phyloP scores from a whole-genome alignment of 1,140 invertebrate species.

The Bombus superbus region DNA sequence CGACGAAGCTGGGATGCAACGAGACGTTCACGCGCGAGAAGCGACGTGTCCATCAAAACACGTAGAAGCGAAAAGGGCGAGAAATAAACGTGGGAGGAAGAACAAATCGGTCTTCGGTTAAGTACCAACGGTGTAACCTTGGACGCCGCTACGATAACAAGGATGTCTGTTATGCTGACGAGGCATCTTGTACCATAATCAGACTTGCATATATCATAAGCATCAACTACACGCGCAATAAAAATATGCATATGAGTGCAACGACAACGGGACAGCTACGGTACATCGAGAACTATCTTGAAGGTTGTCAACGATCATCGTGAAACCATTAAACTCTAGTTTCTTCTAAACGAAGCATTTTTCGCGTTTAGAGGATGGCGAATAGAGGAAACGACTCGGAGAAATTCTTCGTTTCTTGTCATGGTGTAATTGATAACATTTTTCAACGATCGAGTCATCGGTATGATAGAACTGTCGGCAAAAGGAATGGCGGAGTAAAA shows the following conservation, averaged over 20 bases:
- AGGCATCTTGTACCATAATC: slow-evolving; percentile 67
- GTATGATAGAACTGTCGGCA: not conserved
- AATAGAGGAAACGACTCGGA: not conserved
- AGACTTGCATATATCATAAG: slow-evolving; percentile 51
- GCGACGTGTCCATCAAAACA: not conserved
- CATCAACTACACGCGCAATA: slow-evolving; percentile 55
- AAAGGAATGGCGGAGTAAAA: not conserved
- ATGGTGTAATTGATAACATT: not conserved
- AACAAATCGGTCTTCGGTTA: slow-evolving; percentile 36
- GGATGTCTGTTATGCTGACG: slow-evolving; percentile 77
- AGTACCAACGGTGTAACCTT: slow-evolving; percentile 65
- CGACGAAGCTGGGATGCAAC: too few relatives aligned
- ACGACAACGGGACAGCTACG: slow-evolving; percentile 1
- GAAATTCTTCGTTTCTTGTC: not conserved
- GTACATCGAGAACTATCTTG: not conserved
- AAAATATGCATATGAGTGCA: slow-evolving; percentile 49
- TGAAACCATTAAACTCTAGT: not conserved
- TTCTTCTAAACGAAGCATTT: too few relatives aligned
- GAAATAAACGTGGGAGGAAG: slow-evolving; percentile 23
- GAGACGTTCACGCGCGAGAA: not conserved
- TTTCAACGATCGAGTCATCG: not conserved
- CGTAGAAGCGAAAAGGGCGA: not conserved
- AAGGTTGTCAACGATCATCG: not conserved
- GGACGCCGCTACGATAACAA: slow-evolving; percentile 72
- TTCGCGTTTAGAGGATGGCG: not conserved